Base-by-base conservation (phyloP, 2,888 invertebrate genomes). In the Drosophila lacicola region DNA sequence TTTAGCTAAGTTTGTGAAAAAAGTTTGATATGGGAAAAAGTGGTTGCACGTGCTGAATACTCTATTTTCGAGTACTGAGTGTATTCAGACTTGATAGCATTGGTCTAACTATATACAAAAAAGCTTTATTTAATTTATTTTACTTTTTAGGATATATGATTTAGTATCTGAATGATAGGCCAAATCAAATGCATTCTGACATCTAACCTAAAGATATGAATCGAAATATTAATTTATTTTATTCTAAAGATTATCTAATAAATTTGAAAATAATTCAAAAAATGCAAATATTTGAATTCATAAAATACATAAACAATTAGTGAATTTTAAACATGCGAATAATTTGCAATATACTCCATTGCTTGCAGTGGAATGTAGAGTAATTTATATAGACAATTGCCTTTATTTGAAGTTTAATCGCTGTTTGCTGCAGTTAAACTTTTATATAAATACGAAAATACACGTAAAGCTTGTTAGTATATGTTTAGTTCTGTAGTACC, bases 11-110 rank as follows among this genome's bases (percentile, higher is more conserved):
- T 70, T 70, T 57, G 21, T 66, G 34, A 19, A 57, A 60, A 62
- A 41, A 49, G 39, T 46, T 21, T 41, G 33, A 34, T 33, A 33
- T 37, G 33, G 17, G 10, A 39, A 45, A 45, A 41, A 45, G n/a
- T 63, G 39, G 13, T 49, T 46, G 41, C 61, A 74, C 72, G 36
- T 58, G 44, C 37, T 39, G 19, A 14, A 66, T 66, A 71, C 77
- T 45, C 72, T 65, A 25, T 36, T n/a, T 36, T 39, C 2, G 13
- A 39, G 10, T n/a, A 37, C 3, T 9, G 8, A 34, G 46, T 10
- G 46, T n/a, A 37, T 21, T 36, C 36, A 8, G 29, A 29, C 25
- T 25, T 8, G 25, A 25, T 25, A 8, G 25, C 25, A 25, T 25
- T 25, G 25, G 2, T 29, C 29, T 8, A 8, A 29, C 29, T 29